Conservation (phyloP, 1,140 invertebrate genomes). For the Ridgeia piscesae region DNA sequence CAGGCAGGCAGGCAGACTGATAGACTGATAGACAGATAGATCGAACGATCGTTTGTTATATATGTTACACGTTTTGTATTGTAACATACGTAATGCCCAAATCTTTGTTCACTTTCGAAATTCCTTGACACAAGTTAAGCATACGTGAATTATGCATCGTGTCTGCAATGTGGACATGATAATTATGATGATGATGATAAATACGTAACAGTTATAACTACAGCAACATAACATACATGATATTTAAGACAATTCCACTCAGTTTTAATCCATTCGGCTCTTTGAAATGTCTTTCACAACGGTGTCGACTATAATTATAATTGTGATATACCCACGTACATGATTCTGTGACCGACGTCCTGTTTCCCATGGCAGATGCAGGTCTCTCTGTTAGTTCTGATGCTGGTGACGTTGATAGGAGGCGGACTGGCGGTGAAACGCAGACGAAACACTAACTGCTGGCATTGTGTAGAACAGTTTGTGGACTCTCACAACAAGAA, state of each 20-base stretch:
- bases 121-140: too few relatives aligned
- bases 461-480: not conserved
- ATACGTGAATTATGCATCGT: too few relatives aligned
- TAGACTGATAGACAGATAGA: too few relatives aligned
- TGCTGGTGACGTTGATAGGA: not conserved
- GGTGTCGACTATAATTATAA: not conserved
- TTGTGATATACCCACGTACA: not conserved
- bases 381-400: not conserved
- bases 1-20: too few relatives aligned
- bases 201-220: not conserved
- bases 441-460: not conserved
- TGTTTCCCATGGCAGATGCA: not conserved
- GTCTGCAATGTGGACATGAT: too few relatives aligned
- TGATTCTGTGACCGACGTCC: not conserved
- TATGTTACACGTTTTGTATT: too few relatives aligned
- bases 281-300: not conserved
- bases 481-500: not conserved
- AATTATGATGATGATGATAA: too few relatives aligned
- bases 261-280: not conserved
- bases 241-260: not conserved
- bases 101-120: too few relatives aligned
- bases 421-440: not conserved
- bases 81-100: too few relatives aligned
- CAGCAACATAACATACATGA: not conserved
- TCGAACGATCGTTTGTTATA: too few relatives aligned